phyloP scores from a whole-genome alignment of 92 coral and sea anemone species.

The Montipora capitata region DNA sequence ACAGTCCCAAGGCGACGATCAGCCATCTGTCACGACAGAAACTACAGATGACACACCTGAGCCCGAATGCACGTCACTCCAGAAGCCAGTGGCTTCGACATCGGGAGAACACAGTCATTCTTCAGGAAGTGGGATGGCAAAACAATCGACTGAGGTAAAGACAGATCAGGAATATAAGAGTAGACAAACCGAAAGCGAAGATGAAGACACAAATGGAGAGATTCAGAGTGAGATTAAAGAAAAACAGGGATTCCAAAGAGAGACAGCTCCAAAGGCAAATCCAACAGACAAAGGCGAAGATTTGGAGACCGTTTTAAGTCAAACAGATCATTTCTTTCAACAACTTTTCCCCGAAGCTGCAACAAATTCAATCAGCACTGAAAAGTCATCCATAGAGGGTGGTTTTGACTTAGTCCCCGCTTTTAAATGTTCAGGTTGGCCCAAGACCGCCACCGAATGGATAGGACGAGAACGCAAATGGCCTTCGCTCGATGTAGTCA shows the following conservation, averaged over 20 bases:
- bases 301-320: constrained; percentile 4
- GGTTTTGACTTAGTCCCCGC: constrained; percentile 86
- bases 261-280: neutral
- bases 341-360: neutral
- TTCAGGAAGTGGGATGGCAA: neutral
- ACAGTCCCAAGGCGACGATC: neutral
- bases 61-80: neutral
- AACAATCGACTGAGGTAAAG: neutral
- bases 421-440: constrained; percentile 85
- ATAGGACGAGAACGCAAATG: constrained; percentile 78
- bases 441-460: constrained; percentile 82
- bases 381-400: neutral
- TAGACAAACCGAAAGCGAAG: neutral
- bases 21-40: neutral
- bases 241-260: neutral
- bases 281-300: neutral
- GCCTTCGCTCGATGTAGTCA: constrained; percentile 70
- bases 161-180: neutral
- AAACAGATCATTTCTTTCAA: neutral
- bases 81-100: neutral
- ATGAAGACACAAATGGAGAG: neutral
- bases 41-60: neutral
- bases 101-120: neutral
- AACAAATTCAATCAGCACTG: constrained; percentile 43
- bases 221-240: neutral